Evolutionary conservation across 2,888 invertebrate species (phyloP).

Genomic region (Standfussiana lucernea): DNA sequence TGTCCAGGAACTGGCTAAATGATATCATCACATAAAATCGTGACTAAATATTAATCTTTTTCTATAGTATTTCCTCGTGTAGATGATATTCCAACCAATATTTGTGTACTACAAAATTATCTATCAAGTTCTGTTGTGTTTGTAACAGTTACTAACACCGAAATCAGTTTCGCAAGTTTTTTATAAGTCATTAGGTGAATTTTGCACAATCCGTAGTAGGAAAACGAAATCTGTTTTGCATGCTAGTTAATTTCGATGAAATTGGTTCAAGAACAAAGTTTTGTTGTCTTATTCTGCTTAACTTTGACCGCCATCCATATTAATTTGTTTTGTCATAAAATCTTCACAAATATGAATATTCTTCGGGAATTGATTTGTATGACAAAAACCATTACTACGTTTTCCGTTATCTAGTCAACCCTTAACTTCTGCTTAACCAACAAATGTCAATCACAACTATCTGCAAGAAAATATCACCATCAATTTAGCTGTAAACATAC

Average conservation of each 20-base stretch:
- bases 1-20: conserved; percentile 47
- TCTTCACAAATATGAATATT: background rate
- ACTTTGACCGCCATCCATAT: conserved; percentile 51
- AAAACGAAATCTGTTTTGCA: conserved; percentile 62
- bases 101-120: conserved; percentile 41
- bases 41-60: conserved; percentile 63
- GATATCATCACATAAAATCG: conserved; percentile 66
- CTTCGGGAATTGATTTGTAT: background rate
- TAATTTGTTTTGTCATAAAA: conserved; percentile 2
- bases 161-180: conserved; percentile 63
- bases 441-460: conserved; percentile 41
- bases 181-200: conserved; percentile 57
- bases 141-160: conserved; percentile 44
- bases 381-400: background rate
- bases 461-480: conserved; percentile 51
- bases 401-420: conserved; percentile 14
- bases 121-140: conserved; percentile 43
- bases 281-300: conserved; percentile 28
- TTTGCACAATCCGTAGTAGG: conserved; percentile 58
- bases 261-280: conserved; percentile 55
- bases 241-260: conserved; percentile 37
- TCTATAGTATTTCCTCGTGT: conserved; percentile 62
- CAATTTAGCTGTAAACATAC: conserved; percentile 54
- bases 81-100: conserved; percentile 45
- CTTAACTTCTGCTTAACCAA: conserved; percentile 18